Evolutionary conservation across 2,888 invertebrate genomes (phyloP).

Genomic region (Lithosia quadra): DNA sequence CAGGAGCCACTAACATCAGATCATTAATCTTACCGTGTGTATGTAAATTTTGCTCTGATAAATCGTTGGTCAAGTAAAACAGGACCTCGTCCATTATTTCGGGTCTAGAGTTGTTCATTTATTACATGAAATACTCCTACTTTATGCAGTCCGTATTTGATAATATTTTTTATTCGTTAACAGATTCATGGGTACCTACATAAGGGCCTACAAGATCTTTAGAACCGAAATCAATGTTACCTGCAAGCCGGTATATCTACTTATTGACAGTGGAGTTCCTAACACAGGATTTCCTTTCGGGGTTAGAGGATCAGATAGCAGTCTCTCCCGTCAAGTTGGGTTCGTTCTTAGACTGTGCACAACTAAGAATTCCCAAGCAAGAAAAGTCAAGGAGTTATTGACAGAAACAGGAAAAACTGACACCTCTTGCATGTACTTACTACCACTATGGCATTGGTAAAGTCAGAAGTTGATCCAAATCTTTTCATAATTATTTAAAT

Average conservation of each 20-base stretch:
- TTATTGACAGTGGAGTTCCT: background rate
- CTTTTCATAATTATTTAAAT: too few relatives aligned
- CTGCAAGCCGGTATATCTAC: background rate
- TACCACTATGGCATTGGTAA: too few relatives aligned
- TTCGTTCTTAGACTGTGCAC: too few relatives aligned
- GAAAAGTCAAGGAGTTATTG: too few relatives aligned
- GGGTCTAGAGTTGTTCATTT: conserved; percentile 46
- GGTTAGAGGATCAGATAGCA: background rate
- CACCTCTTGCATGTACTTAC: too few relatives aligned
- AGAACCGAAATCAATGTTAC: background rate
- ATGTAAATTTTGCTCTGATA: conserved; percentile 79
- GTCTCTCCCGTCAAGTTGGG: too few relatives aligned
- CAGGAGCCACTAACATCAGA: conserved; percentile 62
- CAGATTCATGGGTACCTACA: background rate
- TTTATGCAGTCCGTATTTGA: conserved; percentile 35
- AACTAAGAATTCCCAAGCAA: too few relatives aligned
- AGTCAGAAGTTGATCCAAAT: too few relatives aligned
- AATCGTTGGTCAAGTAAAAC: conserved; percentile 72
- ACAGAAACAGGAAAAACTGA: too few relatives aligned
- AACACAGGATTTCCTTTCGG: background rate
- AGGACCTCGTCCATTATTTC: conserved; percentile 55
- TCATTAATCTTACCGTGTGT: conserved; percentile 76
- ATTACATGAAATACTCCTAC: conserved; percentile 43
- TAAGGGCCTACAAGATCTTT: background rate
- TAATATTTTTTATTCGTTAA: conserved; percentile 29